Conservation (phyloP, 2,113 vertebrate species). For the Neogale vison region DNA sequence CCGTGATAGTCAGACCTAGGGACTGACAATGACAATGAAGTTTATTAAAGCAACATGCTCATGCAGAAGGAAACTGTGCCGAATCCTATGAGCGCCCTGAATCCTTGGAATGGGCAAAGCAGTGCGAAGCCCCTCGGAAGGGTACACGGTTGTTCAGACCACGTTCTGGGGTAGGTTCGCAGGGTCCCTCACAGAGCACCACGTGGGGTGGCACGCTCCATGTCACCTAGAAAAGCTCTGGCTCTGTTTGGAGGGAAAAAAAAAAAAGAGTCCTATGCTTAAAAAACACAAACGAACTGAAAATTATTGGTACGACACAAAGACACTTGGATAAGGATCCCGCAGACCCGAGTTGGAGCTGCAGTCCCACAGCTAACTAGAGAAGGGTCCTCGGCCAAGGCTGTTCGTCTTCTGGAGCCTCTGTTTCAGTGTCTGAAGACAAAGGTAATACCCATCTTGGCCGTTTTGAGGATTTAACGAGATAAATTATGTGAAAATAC, state of each 20-base stretch:
- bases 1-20: background rate
- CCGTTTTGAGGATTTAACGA: background rate
- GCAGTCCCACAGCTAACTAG: background rate
- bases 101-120: background rate
- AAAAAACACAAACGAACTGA: background rate
- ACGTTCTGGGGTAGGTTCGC: background rate
- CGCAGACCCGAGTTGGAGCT: background rate
- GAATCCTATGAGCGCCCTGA: background rate
- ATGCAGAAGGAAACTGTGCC: background rate
- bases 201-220: background rate
- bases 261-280: background rate
- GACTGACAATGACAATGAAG: background rate
- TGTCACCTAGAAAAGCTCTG: background rate
- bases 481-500: background rate
- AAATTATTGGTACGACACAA: background rate
- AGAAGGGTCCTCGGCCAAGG: background rate
- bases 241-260: background rate
- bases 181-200: background rate
- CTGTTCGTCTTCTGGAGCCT: background rate
- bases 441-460: background rate
- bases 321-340: background rate
- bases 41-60: background rate
- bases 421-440: background rate
- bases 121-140: background rate
- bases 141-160: background rate